phyloP scores from a whole-genome alignment of 2,888 invertebrate species.

The Oligia strigilis region DNA sequence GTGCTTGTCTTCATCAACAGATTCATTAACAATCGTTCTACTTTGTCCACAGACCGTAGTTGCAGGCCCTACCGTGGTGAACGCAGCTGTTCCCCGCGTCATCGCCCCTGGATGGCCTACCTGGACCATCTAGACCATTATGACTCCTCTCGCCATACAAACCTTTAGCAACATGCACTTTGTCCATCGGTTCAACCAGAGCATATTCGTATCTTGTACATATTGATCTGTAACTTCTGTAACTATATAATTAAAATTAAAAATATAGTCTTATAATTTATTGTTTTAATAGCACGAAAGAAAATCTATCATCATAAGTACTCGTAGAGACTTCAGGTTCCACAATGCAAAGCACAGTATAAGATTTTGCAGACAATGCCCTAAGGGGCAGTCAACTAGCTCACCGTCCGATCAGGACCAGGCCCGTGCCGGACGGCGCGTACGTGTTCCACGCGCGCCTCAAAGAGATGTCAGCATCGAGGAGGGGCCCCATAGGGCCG shows the following conservation, averaged over 20 bases:
- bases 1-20: not conserved
- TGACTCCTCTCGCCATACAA: slow-evolving; percentile 10
- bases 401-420: no score
- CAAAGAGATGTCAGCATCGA: no score
- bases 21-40: not conserved
- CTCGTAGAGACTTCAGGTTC: not conserved
- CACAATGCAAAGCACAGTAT: not conserved
- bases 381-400: not conserved
- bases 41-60: slow-evolving; percentile 80
- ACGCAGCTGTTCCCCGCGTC: slow-evolving; percentile 73
- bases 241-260: slow-evolving; percentile 58
- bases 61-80: slow-evolving; percentile 85
- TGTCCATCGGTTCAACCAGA: slow-evolving; percentile 48
- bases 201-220: slow-evolving; percentile 56
- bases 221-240: slow-evolving; percentile 47
- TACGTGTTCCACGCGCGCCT: no score
- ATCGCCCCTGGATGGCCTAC: slow-evolving; percentile 76
- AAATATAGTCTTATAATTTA: slow-evolving; percentile 31
- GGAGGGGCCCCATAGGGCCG: no score
- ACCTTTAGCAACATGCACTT: slow-evolving; percentile 56
- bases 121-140: slow-evolving; percentile 60
- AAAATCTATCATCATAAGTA: not conserved
- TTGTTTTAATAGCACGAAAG: slow-evolving; percentile 7
- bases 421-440: no score
- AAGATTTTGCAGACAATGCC: not conserved